phyloP scores from a whole-genome alignment of 1,140 invertebrate species.

The Scylla paramamosain region DNA sequence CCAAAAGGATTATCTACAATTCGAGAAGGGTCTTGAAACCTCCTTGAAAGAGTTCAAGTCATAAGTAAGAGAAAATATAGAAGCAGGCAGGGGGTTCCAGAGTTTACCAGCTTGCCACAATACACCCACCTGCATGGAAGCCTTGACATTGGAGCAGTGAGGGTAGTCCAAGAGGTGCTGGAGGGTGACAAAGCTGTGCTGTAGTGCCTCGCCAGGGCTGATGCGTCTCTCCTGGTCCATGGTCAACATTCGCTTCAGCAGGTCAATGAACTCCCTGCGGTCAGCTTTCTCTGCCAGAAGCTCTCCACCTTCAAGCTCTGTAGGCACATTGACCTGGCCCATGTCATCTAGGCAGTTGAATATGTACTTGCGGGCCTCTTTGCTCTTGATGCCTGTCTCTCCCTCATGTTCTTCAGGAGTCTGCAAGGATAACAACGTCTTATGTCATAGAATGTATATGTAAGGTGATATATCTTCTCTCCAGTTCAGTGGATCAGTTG shows the following conservation, averaged over 20 bases:
- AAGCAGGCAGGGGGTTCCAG: no score
- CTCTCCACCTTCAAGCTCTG: conserved; percentile 96
- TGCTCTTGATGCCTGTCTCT: conserved; percentile 98
- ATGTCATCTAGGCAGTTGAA: conserved; percentile 99
- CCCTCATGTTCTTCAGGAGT: conserved; percentile 98
- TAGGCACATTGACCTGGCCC: conserved; percentile 97
- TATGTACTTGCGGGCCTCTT: conserved; percentile 99
- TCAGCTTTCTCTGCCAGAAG: conserved; percentile 97
- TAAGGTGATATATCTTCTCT: neutral
- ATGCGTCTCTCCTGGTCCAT: conserved; percentile 98
- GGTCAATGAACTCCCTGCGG: conserved; percentile 96
- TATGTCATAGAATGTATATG: neutral
- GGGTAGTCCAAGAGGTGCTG: conserved; percentile 97
- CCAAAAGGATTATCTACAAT: no score
- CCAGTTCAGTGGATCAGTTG: no score
- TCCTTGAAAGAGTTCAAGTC: no score
- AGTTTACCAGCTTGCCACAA: no score
- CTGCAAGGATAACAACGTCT: conserved; percentile 80
- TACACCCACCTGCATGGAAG: conserved; percentile 87
- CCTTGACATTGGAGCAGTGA: conserved; percentile 97
- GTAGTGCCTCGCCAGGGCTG: conserved; percentile 96
- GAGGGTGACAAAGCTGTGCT: conserved; percentile 96
- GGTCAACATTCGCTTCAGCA: conserved; percentile 97
- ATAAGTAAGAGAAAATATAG: no score
- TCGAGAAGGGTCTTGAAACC: no score